Evolutionary conservation across 2,888 invertebrate genomes (phyloP), one percentile per base, ranked within the genome.

Genomic region (Cheilosia impressa): DNA sequence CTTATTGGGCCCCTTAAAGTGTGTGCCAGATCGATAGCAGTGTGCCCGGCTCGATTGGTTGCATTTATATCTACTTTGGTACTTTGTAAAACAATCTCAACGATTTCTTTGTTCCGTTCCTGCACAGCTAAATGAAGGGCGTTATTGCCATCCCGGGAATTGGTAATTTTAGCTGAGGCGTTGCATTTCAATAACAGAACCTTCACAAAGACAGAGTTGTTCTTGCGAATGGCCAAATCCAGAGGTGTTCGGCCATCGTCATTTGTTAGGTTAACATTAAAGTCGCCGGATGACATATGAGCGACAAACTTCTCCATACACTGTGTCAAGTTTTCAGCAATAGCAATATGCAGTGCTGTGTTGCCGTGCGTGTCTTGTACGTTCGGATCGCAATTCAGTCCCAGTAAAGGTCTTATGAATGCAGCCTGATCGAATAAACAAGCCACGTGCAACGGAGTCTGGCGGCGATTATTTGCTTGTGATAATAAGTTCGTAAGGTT

Each of bases 381-480:
- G 87, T 93, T 93, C 19, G 93, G 92, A 90, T 93, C 91, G 13
- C 93, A 93, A 22, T 91, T 91, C 10, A 91, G 83, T 2, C 89
- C 83, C 7, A 92, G 63, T 13, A 92, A 76, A 0, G 91, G 90
- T 0, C 90, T 87, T 68, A 92, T 90, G 65, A 90, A 91, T 22
- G 90, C 89, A 0, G 89, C 60, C 1, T 90, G 89, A 65, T 91
- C 89, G 24, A 89, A 88, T 15, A 90, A 87, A 24, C 92, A 93
- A 79, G 94, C 94, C 45, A 93, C 91, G 88, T 95, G 94, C 3
- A 94, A 88, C 0, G 93, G 92, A 0, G 93, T 93, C 83, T 94
- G 93, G 0, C 92, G 92, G 34, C 90, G 90, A 81, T 94, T 94
- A 4, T 91, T 89, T 6, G 93, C 90, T 83, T 93, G 93, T 2